Base-by-base conservation (phyloP, 2,797 vertebrate species). In the Glyptemys insculpta region DNA sequence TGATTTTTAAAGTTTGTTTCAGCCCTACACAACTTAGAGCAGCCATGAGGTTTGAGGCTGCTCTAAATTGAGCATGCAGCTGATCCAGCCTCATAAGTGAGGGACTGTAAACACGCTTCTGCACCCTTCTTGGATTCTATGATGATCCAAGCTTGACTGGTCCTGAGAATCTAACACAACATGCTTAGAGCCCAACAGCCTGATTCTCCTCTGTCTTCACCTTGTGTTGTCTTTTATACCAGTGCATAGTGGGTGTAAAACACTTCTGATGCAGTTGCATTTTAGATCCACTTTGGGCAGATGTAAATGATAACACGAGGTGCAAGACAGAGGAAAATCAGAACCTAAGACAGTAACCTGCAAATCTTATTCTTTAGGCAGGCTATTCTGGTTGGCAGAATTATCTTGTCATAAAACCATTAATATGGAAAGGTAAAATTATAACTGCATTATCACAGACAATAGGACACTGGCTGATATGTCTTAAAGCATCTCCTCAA, bases 361-460 rank as follows among this genome's bases (percentile, higher is more conserved):
- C 96, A 96, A 96, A 96, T 96, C 94, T 92, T 95, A 52, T 53
- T 95, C 96, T 95, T 92, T 57, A 95, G 80, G 86, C 86, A 91
- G 92, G 59, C 86, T 94, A 49, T 68, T 95, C 79, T 91, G 74
- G 85, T 87, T 0, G 0, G 81, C 47, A 62, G 92, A 93, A 94
- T 95, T 87, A 91, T 68, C 79, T 89, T 95, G 89, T 96, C 95
- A 90, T 57, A 87, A 81, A 93, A 59, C 86, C 91, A 95, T 50
- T 81, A 91, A 91, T 79, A 93, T 50, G 96, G 89, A 93, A 97
- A 94, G 81, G 52, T 92, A 78, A 95, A 96, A 96, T 12, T 93
- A 68, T 37, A 79, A 83, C 44, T 93, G 16, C 1, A 78, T 83
- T 47, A 29, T 76, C 41, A 44, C 41, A 47, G 74, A 78, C 44